A percentile compares a stretch with the other conserved stretches of the same genome.
These are phyloP conservation scores for Coelopa frigida DNA, from an alignment of 1,140 invertebrate genomes.

Conservation along the genomic window DNA sequence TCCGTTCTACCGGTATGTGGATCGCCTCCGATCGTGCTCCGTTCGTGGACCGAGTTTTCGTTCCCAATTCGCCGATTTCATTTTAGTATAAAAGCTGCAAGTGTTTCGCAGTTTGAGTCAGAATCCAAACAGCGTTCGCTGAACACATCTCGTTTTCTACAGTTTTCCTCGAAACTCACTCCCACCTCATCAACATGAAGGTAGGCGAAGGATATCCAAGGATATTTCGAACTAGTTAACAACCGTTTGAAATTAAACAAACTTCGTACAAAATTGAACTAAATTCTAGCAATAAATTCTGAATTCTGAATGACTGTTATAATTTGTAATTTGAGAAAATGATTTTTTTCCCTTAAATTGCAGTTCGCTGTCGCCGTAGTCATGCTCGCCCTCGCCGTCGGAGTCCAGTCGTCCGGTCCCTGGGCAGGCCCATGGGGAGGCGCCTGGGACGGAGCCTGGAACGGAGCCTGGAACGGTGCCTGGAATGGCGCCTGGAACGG, in stretches of 20 bases:
- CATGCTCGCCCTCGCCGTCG: conserved; percentile 42
- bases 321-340: not conserved
- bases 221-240: not conserved
- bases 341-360: not conserved
- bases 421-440: conserved; percentile 25
- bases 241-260: no score
- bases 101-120: conserved; percentile 43
- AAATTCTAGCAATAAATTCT: no score
- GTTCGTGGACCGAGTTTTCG: not conserved
- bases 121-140: conserved; percentile 36
- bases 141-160: conserved; percentile 28
- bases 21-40: no score
- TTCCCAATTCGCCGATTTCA: not conserved
- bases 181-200: conserved; percentile 40
- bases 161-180: conserved; percentile 17
- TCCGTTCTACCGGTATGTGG: no score
- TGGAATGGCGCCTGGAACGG: conserved; percentile 15
- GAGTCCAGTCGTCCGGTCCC: conserved; percentile 35
- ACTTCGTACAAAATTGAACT: no score
- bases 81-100: conserved; percentile 43
- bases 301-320: not conserved
- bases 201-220: conserved; percentile 14
- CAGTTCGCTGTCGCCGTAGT: conserved; percentile 44
- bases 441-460: conserved; percentile 11
- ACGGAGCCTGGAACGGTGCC: conserved; percentile 3